Evolutionary conservation across 2,113 vertebrate genomes (phyloP), one percentile per base, ranked within the genome.

Genomic region (Spermophilus dauricus): DNA sequence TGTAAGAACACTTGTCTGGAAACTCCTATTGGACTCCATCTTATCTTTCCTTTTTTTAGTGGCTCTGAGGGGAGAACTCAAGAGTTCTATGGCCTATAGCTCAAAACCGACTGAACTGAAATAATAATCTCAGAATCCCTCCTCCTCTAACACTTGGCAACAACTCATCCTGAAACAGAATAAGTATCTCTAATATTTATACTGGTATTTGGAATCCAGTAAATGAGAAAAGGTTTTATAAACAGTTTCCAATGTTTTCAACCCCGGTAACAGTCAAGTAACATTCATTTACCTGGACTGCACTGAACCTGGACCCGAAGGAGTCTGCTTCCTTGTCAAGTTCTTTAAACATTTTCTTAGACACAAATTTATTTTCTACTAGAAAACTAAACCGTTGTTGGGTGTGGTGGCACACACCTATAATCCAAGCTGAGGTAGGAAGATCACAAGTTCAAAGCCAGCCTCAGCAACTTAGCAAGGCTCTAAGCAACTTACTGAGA

Each of bases 361-460:
- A 76, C 6, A 85, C 8, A 93, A 56, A 84, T 76, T 96, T 5
- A 72, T 94, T 91, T 96, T 87, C 18, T 94, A 32, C 61, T 91
- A 37, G 61, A 80, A 92, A 92, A 82, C 4, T 53, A 83, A 78
- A 39, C 86, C 39, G 10, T 58, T 20, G 56, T 20, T 24, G 20
- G 56, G 56, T 22, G 20, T 58, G 56, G 56, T 58, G 20, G 20
- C 7, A 58, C 20, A 58, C 2, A 58, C 20, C 56, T 58, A 20
- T 58, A 22, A 58, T 8, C 56, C 56, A 58, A 58, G 56, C 20
- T 58, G 56, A 58, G 20, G 56, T 24, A 58, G 56, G 20, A 58
- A 58, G 56, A 58, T 58, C 18, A 20, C 56, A 58, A 58, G 56
- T 58, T 58, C 56, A 58, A 22, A 58, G 56, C 56, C 56, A 58